Base-by-base conservation (phyloP, 64 coral and sea anemone genomes). In the Montipora cactus region DNA sequence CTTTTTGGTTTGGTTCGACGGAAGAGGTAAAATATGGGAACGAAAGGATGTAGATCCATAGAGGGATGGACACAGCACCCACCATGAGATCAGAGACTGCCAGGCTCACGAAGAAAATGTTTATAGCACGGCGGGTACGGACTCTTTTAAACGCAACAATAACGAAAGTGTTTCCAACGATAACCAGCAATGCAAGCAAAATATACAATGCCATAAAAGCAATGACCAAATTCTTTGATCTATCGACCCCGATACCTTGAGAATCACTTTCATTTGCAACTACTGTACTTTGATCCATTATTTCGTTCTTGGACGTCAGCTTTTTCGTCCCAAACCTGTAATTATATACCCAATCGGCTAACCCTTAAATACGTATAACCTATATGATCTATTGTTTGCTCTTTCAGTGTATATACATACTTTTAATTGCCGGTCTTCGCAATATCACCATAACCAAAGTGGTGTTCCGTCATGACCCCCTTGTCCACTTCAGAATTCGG, bases 51-150 rank as follows among this genome's bases (percentile, higher is more conserved):
- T 75, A 84, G 51, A 92, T 86, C 90, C 90, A 92, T 8, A 76
- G 21, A 15, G 90, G 90, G 22, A 92, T 92, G 12, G 90, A 85
- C 47, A 92, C 73, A 9, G 75, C 72, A 46, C 90, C 90, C 4
- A 92, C 90, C 6, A 81, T 47, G 44, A 92, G 15, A 76, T 92
- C 90, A 0, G 90, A 92, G 14, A 92, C 28, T 23, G 90, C 90
- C 57, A 92, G 81, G n/a, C 90, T 92, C 5, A 92, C 90, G 49
- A 92, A 92, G 74, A 92, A 92, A 73, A 92, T 67, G 15, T 76
- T 92, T 0, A 92, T 92, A 8, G 70, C 81, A n/a, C 67, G 58
- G 20, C 90, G 90, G 4, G 62, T 11, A 5, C 82, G 81, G 12
- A 66, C 10, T 44, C 85, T 92, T 15, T 47, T 92, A 3, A 83